Percentiles rank a stretch among this genome's conserved stretches.
Evolutionary conservation across 2,113 vertebrate species (phyloP).

Genomic region (Eulemur rufifrons): DNA sequence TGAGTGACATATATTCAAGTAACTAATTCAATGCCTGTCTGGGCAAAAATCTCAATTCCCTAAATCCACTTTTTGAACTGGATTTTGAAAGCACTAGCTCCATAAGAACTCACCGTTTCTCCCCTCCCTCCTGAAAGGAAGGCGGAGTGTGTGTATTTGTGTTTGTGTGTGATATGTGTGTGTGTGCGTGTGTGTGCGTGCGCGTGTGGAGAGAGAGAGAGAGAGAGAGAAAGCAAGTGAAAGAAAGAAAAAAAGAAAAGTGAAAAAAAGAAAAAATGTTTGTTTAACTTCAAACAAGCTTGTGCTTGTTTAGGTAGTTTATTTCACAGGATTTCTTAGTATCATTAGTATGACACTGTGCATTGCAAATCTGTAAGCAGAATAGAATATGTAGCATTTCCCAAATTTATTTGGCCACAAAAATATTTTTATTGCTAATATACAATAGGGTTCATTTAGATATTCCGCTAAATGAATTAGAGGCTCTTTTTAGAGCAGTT

Average conservation of each 20-base stretch:
- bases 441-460: not conserved
- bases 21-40: not conserved
- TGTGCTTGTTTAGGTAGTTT: not conserved
- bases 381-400: not conserved
- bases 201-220: no score
- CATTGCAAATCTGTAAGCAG: not conserved
- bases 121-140: not conserved
- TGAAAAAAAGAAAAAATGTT: not conserved
- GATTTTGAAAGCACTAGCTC: not conserved
- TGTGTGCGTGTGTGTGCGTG: no score
- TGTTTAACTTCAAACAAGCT: not conserved
- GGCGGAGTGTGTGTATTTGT: no score
- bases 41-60: not conserved
- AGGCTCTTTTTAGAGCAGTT: not conserved
- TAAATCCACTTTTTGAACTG: not conserved
- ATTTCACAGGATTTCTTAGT: not conserved
- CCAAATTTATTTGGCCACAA: not conserved
- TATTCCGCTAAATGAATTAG: not conserved
- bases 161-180: no score
- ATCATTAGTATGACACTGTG: not conserved
- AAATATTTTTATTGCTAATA: not conserved
- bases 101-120: not conserved
- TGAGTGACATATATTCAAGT: not conserved
- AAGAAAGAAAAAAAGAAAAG: not conserved
- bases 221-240: rapidly evolving